phyloP scores from a whole-genome alignment of 2,888 invertebrate species.

The Dione vanillae region DNA sequence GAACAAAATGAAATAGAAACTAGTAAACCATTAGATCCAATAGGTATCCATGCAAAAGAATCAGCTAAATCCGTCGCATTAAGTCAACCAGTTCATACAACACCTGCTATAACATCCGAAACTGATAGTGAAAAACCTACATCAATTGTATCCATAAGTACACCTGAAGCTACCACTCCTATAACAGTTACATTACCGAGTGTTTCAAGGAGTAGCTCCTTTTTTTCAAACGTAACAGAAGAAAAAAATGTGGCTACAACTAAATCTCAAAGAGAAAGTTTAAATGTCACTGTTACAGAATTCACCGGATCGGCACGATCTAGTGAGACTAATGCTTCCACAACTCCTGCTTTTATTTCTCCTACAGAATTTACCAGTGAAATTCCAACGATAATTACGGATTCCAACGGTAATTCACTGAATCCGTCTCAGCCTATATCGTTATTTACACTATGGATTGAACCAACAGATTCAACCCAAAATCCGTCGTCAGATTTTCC shows the following conservation, averaged over 20 bases:
- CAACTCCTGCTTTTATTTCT: neutral
- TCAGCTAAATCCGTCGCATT: neutral
- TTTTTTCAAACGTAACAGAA: neutral
- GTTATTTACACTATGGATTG: neutral
- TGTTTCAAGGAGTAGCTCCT: neutral
- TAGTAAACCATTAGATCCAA: neutral
- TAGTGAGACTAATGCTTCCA: neutral
- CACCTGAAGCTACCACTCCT: neutral
- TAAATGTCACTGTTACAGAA: neutral
- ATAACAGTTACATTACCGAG: neutral
- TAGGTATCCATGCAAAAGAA: neutral
- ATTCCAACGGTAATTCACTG: neutral
- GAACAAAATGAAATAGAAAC: neutral
- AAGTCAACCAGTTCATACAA: neutral
- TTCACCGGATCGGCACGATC: neutral
- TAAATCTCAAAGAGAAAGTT: neutral
- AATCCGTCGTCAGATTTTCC: neutral
- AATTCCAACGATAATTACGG: too few species aligned
- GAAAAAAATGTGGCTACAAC: neutral
- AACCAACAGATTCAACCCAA: neutral
- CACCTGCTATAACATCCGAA: neutral
- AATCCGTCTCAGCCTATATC: neutral
- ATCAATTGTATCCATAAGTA: neutral
- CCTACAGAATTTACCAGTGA: neutral
- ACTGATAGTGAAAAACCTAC: neutral